These are phyloP conservation scores for Eonycteris spelaea DNA, from an alignment of 2,113 vertebrate species.

Conservation along the genomic window DNA sequence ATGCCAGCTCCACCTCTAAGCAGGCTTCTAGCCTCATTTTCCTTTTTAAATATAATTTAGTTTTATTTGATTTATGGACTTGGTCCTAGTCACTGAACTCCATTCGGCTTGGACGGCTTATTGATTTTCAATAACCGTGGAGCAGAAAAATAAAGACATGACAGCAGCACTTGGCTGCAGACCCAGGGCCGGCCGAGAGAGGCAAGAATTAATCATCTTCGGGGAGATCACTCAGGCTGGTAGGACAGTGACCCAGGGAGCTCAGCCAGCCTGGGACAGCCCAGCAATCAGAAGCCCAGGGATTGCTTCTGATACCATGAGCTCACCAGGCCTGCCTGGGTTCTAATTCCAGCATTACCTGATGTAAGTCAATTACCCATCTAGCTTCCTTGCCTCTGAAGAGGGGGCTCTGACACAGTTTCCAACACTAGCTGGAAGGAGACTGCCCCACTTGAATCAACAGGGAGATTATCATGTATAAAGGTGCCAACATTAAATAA, in stretches of 20 bases:
- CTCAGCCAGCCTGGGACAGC: not conserved
- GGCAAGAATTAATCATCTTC: constrained; percentile 60
- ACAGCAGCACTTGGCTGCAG: constrained; percentile 67
- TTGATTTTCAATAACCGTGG: constrained; percentile 78
- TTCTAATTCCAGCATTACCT: not conserved
- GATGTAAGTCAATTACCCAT: not conserved
- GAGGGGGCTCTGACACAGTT: not conserved
- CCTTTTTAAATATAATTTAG: constrained; percentile 70
- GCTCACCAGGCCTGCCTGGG: not conserved
- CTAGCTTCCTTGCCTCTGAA: not conserved
- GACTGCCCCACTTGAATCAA: not conserved
- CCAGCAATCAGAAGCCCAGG: not conserved
- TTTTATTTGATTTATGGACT: constrained; percentile 78
- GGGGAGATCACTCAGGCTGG: constrained; percentile 34
- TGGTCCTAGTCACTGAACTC: constrained; percentile 68
- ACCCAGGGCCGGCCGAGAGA: not conserved
- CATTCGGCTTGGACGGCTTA: constrained; percentile 67
- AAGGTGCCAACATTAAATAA: not conserved
- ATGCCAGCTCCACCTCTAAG: not conserved
- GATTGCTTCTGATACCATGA: not conserved
- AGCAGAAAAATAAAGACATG: constrained; percentile 69
- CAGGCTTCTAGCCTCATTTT: constrained; percentile 39
- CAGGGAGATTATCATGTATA: not conserved
- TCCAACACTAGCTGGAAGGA: not conserved
- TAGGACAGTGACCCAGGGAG: not conserved